phyloP scores from a whole-genome alignment of 1,140 invertebrate genomes.

The Dendroctonus valens region DNA sequence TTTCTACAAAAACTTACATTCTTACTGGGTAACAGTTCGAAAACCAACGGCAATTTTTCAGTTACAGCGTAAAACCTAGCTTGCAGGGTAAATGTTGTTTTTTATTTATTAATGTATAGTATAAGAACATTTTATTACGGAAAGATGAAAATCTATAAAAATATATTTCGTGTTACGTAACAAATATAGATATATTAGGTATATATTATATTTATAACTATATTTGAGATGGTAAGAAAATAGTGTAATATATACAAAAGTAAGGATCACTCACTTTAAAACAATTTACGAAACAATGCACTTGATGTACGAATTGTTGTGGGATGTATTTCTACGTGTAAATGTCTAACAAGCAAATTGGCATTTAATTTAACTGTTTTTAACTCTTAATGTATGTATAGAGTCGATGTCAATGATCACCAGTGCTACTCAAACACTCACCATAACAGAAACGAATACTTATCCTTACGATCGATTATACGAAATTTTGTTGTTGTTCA shows the following conservation, averaged over 20 bases:
- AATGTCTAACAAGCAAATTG: too few species aligned
- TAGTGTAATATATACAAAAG: slow-evolving; percentile 15
- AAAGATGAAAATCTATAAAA: slow-evolving; percentile 7
- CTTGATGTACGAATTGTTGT: slow-evolving; percentile 12
- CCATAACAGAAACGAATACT: neutral
- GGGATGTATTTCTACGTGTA: slow-evolving; percentile 1
- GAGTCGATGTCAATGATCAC: too few species aligned
- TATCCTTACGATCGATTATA: too few species aligned
- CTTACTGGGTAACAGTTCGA: neutral
- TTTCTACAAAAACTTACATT: slow-evolving; percentile 3
- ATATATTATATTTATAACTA: slow-evolving; percentile 22
- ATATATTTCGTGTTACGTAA: slow-evolving; percentile 27
- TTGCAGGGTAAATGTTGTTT: slow-evolving; percentile 14
- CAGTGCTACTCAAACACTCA: neutral
- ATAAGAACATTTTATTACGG: too few species aligned
- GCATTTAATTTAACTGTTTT: too few species aligned
- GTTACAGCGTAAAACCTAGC: slow-evolving; percentile 9
- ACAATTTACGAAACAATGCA: slow-evolving; percentile 19
- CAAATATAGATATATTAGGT: slow-evolving; percentile 28
- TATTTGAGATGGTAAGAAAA: slow-evolving; percentile 9
- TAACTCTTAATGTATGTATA: too few species aligned
- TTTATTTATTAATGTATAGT: slow-evolving; percentile 1
- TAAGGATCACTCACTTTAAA: slow-evolving; percentile 10
- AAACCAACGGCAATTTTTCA: neutral
- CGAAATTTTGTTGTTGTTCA: too few species aligned